These are phyloP conservation scores for Ceramica pisi DNA, from an alignment of 2,888 invertebrate species.

Conservation along the genomic window DNA sequence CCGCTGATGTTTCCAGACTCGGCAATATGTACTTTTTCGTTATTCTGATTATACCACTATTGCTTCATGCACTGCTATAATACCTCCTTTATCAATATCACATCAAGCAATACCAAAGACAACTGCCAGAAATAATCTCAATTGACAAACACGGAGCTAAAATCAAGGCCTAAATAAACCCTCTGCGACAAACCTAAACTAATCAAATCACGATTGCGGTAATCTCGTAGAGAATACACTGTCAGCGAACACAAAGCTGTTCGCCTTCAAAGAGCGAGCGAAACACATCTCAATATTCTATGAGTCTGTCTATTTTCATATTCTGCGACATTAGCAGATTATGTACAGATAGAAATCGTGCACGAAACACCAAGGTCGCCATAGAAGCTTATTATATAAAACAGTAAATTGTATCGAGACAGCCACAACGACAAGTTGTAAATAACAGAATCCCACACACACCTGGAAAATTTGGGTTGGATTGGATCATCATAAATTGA, in stretches of 20 bases:
- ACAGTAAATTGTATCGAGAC: slow-evolving; percentile 45
- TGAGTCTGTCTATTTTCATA: slow-evolving; percentile 56
- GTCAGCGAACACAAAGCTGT: slow-evolving; percentile 37
- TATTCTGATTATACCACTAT: background rate
- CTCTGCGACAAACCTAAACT: slow-evolving; percentile 18
- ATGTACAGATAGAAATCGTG: slow-evolving; percentile 48
- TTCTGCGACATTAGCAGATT: slow-evolving; percentile 57
- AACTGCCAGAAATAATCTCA: slow-evolving; percentile 12
- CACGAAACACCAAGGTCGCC: slow-evolving; percentile 48
- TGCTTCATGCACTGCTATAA: background rate
- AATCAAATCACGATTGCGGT: slow-evolving; percentile 41
- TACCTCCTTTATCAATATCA: background rate
- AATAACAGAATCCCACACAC: slow-evolving; percentile 56
- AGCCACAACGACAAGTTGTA: slow-evolving; percentile 40
- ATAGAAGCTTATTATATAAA: slow-evolving; percentile 49
- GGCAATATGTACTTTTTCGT: background rate
- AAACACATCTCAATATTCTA: slow-evolving; percentile 53
- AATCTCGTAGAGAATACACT: slow-evolving; percentile 29
- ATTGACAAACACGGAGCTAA: background rate
- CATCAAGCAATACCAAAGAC: background rate
- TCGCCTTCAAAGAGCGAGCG: slow-evolving; percentile 34
- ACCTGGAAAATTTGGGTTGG: slow-evolving; percentile 51
- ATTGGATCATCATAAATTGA: slow-evolving; percentile 53
- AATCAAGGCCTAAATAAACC: slow-evolving; percentile 29
- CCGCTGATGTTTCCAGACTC: background rate